Base-by-base conservation (phyloP, 2,797 vertebrate species). In the Xenops minutus region DNA sequence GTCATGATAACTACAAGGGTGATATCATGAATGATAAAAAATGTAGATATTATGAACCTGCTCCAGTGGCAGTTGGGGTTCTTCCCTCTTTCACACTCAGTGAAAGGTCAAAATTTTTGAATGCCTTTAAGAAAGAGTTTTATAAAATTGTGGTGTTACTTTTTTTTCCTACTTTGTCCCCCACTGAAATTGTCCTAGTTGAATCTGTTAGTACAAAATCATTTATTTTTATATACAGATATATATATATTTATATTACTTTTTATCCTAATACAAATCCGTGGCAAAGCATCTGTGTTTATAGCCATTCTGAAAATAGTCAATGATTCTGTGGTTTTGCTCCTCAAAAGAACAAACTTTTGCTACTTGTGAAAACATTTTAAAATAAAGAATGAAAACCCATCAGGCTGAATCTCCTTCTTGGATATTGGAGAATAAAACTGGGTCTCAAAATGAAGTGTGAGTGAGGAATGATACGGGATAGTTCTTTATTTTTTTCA, bases 361-460 rank as follows among this genome's bases (percentile, higher is more conserved):
- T 82, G 62, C 88, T 89, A 89, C 86, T 88, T 83, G 9, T 77
- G 66, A 81, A 83, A 87, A 71, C 27, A 43, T 74, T 74, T 82
- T 67, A 66, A 80, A 97, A 96, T 96, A 95, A 96, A 96, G 41
- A 88, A 56, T 69, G 41, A 87, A 92, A 93, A 82, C 23, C 23
- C 41, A 55, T 13, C 9, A 29, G 74, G 41, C 44, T 55, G 24
- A 66, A 37, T 79, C 17, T 69, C 19, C n/a, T 91, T 55, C 81
- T 30, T 89, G 49, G 44, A 55, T 20, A 16, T 24, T 0, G 0
- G 68, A 58, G 63, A 71, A 48, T n/a, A 64, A 66, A 78, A 41
- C 5, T 6, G 6, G n/a, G 43, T 59, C 36, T 81, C 43, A 68
- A 41, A 74, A 49, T 52, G 12, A 69, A 81, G 41, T 6, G 20